Base-by-base conservation (phyloP, 2,113 vertebrate species). In the Vombatus ursinus region DNA sequence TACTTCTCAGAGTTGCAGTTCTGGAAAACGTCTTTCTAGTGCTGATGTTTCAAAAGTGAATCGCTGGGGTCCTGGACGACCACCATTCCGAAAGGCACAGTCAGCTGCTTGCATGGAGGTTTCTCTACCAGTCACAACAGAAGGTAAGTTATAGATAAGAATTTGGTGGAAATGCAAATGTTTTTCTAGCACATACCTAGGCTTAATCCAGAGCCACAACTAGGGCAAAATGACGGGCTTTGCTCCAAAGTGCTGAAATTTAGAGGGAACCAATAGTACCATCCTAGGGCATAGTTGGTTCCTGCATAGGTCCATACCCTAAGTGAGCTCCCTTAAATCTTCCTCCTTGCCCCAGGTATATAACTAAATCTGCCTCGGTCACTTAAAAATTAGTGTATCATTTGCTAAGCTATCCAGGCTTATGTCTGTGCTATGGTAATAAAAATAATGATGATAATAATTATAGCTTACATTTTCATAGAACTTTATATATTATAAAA, bases 31-130 rank as follows among this genome's bases (percentile, higher is more conserved):
- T 31, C 98, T 99, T 98, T 99, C 99, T 94, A 99, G 99, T 91
- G 98, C 99, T 0, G 99, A 99, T 51, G 99, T 99, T 98, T 98
- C 99, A 51, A 99, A 99, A 98, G 98, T 99, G 97, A 99, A 99
- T 98, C 99, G 99, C 96, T 99, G 99, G 92, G 99, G 99, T 97
- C 99, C 99, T 0, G 99, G 99, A 97, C 99, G 99, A 98, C 99
- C 99, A 61, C 99, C 99, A 95, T 99, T 99, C 99, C 99, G 99
- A 98, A 99, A 99, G 99, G 99, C 99, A 90, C 99, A 99, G 98
- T 99, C 99, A 94, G 99, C 99, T 95, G 99, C 99, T 98, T 99
- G 99, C 99, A 99, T 99, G 99, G 99, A 99, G 98, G 99, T 99
- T 98, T 99, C 99, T 98, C 99, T 99, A 98, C 99, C 99, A 97